phyloP scores from a whole-genome alignment of 2,113 vertebrate species.

The Cheilinus undulatus region DNA sequence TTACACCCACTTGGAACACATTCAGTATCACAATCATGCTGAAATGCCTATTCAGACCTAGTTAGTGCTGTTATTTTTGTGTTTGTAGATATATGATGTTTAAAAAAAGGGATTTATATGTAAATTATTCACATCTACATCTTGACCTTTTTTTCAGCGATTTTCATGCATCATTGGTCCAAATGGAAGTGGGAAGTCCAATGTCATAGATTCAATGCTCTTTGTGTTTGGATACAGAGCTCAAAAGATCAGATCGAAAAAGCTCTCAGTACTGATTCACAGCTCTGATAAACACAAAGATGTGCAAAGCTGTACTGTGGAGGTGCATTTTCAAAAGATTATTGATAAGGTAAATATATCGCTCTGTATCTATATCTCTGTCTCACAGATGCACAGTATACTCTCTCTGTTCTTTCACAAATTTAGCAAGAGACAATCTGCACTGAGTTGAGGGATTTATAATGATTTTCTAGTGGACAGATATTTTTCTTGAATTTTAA shows the following conservation, averaged over 20 bases:
- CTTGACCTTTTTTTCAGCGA: constrained; percentile 83
- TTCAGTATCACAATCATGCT: constrained; percentile 6
- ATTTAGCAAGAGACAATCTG: not conserved
- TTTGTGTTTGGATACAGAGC: constrained; percentile 99
- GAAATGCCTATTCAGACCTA: constrained; percentile 8
- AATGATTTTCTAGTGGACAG: constrained; percentile 1
- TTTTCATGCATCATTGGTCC: constrained; percentile 99
- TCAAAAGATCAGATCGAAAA: constrained; percentile 99
- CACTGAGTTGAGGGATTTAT: not conserved
- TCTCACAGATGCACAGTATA: constrained; percentile 17
- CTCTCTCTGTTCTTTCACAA: no score
- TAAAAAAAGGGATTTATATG: no score
- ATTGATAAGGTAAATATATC: constrained; percentile 91
- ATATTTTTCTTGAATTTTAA: constrained; percentile 34
- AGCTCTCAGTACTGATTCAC: constrained; percentile 96
- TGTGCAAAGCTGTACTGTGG: constrained; percentile 95
- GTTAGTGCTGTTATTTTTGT: not conserved
- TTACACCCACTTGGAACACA: constrained; percentile 47
- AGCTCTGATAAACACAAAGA: constrained; percentile 92
- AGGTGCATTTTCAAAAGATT: constrained; percentile 99
- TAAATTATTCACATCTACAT: constrained; percentile 14
- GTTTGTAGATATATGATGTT: constrained; percentile 4
- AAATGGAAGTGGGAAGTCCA: constrained; percentile 98
- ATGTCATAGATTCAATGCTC: constrained; percentile 98
- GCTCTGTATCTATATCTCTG: constrained; percentile 11